Conservation (phyloP, 2,113 vertebrate species). For the Gambusia holbrooki region DNA sequence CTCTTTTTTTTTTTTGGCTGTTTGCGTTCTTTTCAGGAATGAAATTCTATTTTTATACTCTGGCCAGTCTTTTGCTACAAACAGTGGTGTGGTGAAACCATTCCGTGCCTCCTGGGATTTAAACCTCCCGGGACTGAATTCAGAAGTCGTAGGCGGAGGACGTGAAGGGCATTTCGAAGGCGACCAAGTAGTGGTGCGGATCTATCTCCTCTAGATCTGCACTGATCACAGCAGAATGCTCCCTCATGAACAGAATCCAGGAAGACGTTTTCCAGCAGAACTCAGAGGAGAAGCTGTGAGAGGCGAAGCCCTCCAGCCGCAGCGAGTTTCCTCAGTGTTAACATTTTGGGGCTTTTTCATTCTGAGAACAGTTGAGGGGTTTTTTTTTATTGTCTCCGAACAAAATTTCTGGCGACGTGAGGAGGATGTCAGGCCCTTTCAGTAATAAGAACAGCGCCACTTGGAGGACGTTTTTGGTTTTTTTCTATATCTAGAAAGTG, state of each 20-base stretch:
- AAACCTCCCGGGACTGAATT: slow-evolving; percentile 48
- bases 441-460: slow-evolving; percentile 32
- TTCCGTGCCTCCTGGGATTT: slow-evolving; percentile 75
- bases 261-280: slow-evolving; percentile 36
- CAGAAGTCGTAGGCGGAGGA: slow-evolving; percentile 48
- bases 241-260: neutral
- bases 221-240: neutral
- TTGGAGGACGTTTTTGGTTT: slow-evolving; percentile 41
- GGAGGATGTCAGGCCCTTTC: slow-evolving; percentile 55
- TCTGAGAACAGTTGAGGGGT: neutral
- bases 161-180: slow-evolving; percentile 49
- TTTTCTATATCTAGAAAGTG: slow-evolving; percentile 84
- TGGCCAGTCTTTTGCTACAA: slow-evolving; percentile 76
- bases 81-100: slow-evolving; percentile 75
- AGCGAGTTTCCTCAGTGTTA: neutral
- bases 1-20: slow-evolving; percentile 55
- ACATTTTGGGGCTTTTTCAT: neutral
- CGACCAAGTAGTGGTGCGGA: slow-evolving; percentile 11
- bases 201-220: neutral
- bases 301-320: slow-evolving; percentile 14
- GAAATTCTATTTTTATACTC: slow-evolving; percentile 82
- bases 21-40: slow-evolving; percentile 66
- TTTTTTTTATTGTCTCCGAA: neutral
- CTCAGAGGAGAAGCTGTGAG: neutral
- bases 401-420: neutral